Evolutionary conservation across 2,888 invertebrate genomes (phyloP).

Genomic region (Drosophila yooni): DNA sequence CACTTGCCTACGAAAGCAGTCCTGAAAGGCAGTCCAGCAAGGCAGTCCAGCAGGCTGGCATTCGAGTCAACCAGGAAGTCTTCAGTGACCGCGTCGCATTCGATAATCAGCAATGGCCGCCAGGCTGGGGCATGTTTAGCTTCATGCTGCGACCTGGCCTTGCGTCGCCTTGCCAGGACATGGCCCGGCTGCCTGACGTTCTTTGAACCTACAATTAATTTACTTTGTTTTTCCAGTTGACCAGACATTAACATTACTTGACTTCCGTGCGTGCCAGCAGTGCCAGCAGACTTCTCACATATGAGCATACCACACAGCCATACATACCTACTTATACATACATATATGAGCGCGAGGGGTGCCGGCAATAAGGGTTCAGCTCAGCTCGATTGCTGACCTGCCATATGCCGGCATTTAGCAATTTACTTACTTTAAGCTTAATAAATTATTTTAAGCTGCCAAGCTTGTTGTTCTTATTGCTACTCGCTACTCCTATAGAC

Average conservation of each 20-base stretch:
- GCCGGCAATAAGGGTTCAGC: constrained; percentile 10
- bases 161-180: constrained; percentile 7
- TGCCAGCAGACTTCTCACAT: constrained; percentile 26
- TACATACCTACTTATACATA: not conserved
- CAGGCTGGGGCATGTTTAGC: constrained; percentile 40
- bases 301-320: constrained; percentile 18
- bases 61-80: constrained; percentile 73
- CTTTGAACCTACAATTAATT: constrained; percentile 83
- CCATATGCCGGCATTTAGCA: constrained; percentile 77
- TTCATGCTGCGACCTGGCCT: constrained; percentile 33
- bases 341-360: not conserved
- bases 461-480: constrained; percentile 62
- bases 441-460: constrained; percentile 80
- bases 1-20: not conserved
- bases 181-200: constrained; percentile 44
- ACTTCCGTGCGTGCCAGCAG: constrained; percentile 73
- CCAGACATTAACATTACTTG: constrained; percentile 82
- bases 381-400: constrained; percentile 74
- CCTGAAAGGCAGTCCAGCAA: not conserved
- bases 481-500: constrained; percentile 12
- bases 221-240: constrained; percentile 83
- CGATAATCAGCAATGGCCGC: constrained; percentile 73
- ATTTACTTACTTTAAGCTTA: constrained; percentile 78
- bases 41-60: constrained; percentile 24
- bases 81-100: constrained; percentile 80